Conservation (phyloP, 2,113 vertebrate species). For the Orycteropus afer region DNA sequence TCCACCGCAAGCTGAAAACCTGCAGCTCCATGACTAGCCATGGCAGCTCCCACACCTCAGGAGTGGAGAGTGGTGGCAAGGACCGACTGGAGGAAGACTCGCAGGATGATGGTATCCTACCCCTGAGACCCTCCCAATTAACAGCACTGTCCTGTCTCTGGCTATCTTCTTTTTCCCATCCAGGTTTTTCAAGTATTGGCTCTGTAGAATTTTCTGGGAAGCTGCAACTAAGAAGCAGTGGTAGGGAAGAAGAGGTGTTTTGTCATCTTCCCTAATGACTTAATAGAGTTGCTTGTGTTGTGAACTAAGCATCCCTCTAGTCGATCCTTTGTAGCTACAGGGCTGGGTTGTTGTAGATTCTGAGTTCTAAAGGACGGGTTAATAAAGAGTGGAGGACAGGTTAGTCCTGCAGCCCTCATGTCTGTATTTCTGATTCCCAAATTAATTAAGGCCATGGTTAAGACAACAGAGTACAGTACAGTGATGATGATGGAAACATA, state of each 20-base stretch:
- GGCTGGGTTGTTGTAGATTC: not conserved
- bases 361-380: not conserved
- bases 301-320: not conserved
- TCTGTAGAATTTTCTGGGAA: not conserved
- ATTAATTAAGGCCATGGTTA: not conserved
- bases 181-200: no score
- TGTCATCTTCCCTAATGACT: not conserved
- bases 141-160: rapidly evolving
- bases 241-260: not conserved
- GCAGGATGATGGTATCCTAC: constrained; percentile 90
- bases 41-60: constrained; percentile 96
- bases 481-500: not conserved
- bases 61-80: constrained; percentile 95
- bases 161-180: not conserved
- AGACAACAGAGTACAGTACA: not conserved
- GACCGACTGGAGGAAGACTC: constrained; percentile 95
- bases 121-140: rapidly evolving
- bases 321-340: not conserved
- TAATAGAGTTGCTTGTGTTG: not conserved
- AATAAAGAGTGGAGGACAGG: no score
- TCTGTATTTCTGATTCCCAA: not conserved
- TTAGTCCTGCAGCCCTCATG: not conserved
- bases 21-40: constrained; percentile 97
- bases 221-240: not conserved
- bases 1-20: constrained; percentile 91